phyloP scores from a whole-genome alignment of 1,140 invertebrate genomes.

The Coenobita brevimanus region DNA sequence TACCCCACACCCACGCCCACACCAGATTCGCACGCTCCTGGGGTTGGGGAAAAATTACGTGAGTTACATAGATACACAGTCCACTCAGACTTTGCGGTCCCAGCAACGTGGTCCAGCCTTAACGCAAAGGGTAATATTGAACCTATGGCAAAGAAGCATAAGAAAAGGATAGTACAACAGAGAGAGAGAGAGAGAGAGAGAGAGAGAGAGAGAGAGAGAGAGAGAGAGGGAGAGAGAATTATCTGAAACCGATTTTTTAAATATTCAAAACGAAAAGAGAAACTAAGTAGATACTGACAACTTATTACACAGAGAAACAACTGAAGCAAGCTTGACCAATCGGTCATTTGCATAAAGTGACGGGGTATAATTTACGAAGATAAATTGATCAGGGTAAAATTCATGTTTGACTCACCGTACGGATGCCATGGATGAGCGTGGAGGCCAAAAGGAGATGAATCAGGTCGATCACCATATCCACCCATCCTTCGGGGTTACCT shows the following conservation, averaged over 20 bases:
- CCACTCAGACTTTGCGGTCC: too few relatives aligned
- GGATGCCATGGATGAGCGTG: slow-evolving; percentile 48
- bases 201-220: slow-evolving; percentile 17
- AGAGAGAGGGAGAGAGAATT: neutral
- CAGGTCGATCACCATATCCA: slow-evolving; percentile 34
- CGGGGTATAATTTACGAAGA: too few relatives aligned
- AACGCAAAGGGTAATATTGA: too few relatives aligned
- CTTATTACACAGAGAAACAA: neutral
- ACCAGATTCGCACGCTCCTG: slow-evolving; percentile 13
- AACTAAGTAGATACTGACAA: neutral
- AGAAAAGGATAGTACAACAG: too few relatives aligned
- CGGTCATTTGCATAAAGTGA: too few relatives aligned
- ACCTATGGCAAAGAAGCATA: too few relatives aligned
- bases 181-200: too few relatives aligned
- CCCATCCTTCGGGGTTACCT: slow-evolving; percentile 34
- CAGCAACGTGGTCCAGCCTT: too few relatives aligned
- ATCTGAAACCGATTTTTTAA: neutral
- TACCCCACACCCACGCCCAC: slow-evolving; percentile 31
- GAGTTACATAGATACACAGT: too few relatives aligned
- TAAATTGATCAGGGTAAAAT: too few relatives aligned
- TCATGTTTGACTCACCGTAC: slow-evolving; percentile 17
- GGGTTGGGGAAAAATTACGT: too few relatives aligned
- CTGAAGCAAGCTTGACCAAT: too few relatives aligned
- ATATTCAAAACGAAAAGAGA: neutral
- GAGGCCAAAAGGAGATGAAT: slow-evolving; percentile 12